phyloP scores from a whole-genome alignment of 2,797 vertebrate genomes.

The Syngnathus rostellatus region DNA sequence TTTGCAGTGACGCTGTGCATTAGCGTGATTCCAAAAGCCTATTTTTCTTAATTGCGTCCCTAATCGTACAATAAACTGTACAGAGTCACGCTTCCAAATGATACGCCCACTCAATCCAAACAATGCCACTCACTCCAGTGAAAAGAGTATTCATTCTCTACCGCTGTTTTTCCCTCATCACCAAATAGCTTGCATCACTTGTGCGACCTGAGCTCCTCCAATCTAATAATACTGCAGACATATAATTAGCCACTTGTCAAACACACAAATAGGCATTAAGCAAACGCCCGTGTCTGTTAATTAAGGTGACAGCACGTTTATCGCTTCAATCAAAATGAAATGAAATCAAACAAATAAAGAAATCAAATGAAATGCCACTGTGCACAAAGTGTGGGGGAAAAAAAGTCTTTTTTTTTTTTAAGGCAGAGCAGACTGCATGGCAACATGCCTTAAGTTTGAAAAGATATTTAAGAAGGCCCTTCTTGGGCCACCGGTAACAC shows the following conservation, averaged over 20 bases:
- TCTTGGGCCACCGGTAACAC: slow-evolving; percentile 17
- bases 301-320: slow-evolving; percentile 22
- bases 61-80: background rate
- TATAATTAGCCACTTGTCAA: slow-evolving; percentile 29
- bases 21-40: too few relatives aligned
- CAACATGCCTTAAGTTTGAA: background rate
- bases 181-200: slow-evolving; percentile 42
- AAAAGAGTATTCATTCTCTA: background rate
- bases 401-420: background rate
- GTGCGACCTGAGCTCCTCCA: slow-evolving; percentile 35
- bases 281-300: slow-evolving; percentile 6
- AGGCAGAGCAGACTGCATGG: background rate
- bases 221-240: slow-evolving; percentile 26
- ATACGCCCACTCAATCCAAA: background rate
- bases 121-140: background rate
- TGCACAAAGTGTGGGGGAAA: background rate
- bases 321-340: slow-evolving; percentile 5
- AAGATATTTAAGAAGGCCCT: background rate
- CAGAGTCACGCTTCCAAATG: background rate
- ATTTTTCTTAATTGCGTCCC: background rate
- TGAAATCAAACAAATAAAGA: too few relatives aligned
- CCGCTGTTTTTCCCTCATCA: background rate
- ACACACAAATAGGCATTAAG: slow-evolving; percentile 9
- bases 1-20: too few relatives aligned
- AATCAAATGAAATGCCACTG: background rate